Evolutionary conservation across 2,888 invertebrate genomes (phyloP).

Genomic region (Sesia bembeciformis): DNA sequence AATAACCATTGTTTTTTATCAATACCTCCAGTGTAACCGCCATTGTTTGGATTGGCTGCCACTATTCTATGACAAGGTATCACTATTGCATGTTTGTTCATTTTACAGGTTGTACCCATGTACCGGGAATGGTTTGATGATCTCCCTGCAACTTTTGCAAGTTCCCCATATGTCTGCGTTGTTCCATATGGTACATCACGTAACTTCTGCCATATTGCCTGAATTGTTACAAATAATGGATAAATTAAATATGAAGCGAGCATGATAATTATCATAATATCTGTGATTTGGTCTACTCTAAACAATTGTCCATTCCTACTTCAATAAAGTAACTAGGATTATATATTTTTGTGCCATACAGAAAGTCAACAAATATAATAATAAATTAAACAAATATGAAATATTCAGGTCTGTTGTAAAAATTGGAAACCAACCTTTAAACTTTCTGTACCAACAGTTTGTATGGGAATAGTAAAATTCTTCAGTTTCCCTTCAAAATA

Average conservation of each 20-base stretch:
- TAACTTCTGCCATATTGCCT: conserved; percentile 58
- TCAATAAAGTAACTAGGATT: too few species aligned
- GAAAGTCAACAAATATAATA: too few species aligned
- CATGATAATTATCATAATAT: neutral
- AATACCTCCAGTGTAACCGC: conserved; percentile 68
- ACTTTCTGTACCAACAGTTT: conserved; percentile 52
- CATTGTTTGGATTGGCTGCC: conserved; percentile 36
- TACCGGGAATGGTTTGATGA: conserved; percentile 49
- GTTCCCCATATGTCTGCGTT: conserved; percentile 48
- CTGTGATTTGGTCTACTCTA: neutral
- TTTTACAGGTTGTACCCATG: conserved; percentile 56
- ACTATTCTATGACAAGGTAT: conserved; percentile 60
- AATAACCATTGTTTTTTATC: conserved; percentile 72
- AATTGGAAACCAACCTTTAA: conserved; percentile 37
- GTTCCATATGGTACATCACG: conserved; percentile 46
- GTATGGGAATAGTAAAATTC: conserved; percentile 45
- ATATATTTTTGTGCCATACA: too few species aligned
- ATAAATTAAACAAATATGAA: too few species aligned
- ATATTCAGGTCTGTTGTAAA: too few species aligned
- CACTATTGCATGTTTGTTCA: conserved; percentile 46
- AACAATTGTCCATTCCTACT: too few species aligned
- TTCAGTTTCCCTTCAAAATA: conserved; percentile 46
- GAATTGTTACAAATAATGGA: neutral
- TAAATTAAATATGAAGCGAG: too few species aligned
- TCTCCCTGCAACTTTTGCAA: conserved; percentile 46